Base-by-base conservation (phyloP, 1,140 invertebrate species). In the Philotrypesis tridentata region DNA sequence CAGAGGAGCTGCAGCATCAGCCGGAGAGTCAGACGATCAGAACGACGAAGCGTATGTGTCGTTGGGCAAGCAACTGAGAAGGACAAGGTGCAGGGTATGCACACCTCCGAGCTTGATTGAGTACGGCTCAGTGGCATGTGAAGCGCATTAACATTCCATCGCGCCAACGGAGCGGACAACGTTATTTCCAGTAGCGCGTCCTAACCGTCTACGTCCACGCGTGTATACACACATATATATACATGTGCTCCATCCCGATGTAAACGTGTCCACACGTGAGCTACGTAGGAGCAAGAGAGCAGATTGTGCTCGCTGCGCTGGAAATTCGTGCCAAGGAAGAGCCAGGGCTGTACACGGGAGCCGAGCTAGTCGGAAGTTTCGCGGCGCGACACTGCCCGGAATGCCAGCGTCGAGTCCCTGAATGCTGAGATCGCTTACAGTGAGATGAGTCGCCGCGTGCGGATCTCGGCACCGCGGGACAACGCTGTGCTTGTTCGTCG, bases 111-210 rank as follows among this genome's bases (percentile, higher is more conserved):
- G n/a, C 65, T 37, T 71, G 48, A 83, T 86, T 85, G 81, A 87
- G 82, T 84, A 79, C 67, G 80, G n/a, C 79, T 78, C 83, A 85
- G 72, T 70, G 77, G 80, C 27, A 85, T 83, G 84, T 85, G 80
- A 85, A 84, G 70, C 55, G 83, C 82, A 84, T 87, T 85, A 84
- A 86, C 85, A 85, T 86, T 87, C 80, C 82, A 67, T 71, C 60
- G 29, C 65, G 55, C 25, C 68, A 77, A 33, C 63, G 25, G 77
- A 72, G 61, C 70, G 75, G 79, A 87, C 17, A 74, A 60, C 48
- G 85, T 86, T 85, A 85, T 86, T 86, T 85, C 84, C 82, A 55
- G 14, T n/a, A n/a, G n/a, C n/a, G n/a, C n/a, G n/a, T 5, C 21
- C 48, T 17, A 17, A n/a, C 21, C n/a, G 21, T 55, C 0, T 4